phyloP scores from a whole-genome alignment of 2,113 vertebrate genomes.

The Leptodactylus fuscus region DNA sequence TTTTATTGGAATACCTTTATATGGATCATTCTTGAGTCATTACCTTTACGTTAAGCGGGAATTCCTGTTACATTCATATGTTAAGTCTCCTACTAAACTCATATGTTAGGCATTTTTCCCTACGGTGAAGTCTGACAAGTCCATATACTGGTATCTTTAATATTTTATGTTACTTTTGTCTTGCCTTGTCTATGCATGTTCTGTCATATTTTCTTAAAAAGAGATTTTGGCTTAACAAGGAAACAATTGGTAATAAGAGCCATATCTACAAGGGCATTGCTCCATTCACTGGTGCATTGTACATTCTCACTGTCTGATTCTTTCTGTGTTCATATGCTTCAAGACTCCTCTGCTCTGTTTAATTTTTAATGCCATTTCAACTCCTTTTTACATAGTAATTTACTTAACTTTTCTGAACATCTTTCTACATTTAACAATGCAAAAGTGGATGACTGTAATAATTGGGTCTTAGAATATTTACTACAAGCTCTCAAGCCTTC shows the following conservation, averaged over 20 bases:
- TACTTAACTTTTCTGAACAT: not conserved
- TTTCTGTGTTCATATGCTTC: constrained; percentile 16
- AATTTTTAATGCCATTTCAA: constrained; percentile 8
- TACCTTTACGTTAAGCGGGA: not conserved
- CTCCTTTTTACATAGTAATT: not conserved
- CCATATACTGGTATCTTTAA: not conserved
- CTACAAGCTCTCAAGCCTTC: not conserved
- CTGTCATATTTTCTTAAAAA: not conserved
- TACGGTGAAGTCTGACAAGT: not conserved
- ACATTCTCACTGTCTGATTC: not conserved
- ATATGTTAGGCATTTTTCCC: no score
- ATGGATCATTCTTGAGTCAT: not conserved
- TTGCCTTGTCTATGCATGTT: not conserved
- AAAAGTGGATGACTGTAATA: not conserved
- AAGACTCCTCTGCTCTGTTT: not conserved
- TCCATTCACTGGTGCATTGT: not conserved
- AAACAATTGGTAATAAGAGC: constrained; percentile 20
- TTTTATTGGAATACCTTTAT: no score
- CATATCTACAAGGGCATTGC: not conserved
- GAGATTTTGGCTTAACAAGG: not conserved
- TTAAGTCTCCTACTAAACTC: not conserved
- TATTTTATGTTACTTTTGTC: constrained; percentile 26
- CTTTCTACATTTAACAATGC: not conserved
- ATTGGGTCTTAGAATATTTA: not conserved
- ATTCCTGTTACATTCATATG: not conserved